Evolutionary conservation across 2,888 invertebrate species (phyloP), one percentile per base, ranked within the genome.

Genomic region (Hirtodrosophila duncani): DNA sequence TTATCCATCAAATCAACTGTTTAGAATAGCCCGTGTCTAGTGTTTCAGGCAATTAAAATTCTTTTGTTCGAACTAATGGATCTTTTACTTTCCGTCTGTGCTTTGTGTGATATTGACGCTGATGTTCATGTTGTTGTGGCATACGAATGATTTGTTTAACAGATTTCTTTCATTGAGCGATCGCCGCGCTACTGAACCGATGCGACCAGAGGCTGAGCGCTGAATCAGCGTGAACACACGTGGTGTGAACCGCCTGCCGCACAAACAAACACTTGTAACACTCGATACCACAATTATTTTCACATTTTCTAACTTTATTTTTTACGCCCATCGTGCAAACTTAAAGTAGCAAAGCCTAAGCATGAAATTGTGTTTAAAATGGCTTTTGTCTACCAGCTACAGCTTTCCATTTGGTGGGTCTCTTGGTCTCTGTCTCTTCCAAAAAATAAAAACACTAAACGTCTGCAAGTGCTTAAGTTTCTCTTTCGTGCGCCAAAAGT

Each of bases 341-440:
- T 63, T 65, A 64, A 71, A 71, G 79, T 70, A 78, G 79, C 67
- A 55, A 67, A 63, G 50, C 44, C 60, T 63, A 74, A 74, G 69
- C 56, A 48, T 59, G 61, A 75, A 70, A 70, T 64, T 70, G 71
- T 79, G 71, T 70, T 70, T 64, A 72, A 67, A n/a, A n/a, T n/a
- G n/a, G n/a, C n/a, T 72, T 77, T 71, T 63, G 36, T 45, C 50
- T 24, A 9, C 9, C 10, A n/a, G 24, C 20, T 21, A 48, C 52
- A 70, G 64, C 67, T 78, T 71, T 78, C 63, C 55, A 48, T 63
- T 71, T 53, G 58, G 41, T 45, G 41, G 39, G 36, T 27, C 39
- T 38, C 17, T n/a, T n/a, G n/a, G n/a, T n/a, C n/a, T n/a, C n/a
- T n/a, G n/a, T n/a, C 44, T 48, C 42, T 49, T 53, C 50, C 57